Conservation (phyloP, 2,113 vertebrate species). For the Litocranius walleri region DNA sequence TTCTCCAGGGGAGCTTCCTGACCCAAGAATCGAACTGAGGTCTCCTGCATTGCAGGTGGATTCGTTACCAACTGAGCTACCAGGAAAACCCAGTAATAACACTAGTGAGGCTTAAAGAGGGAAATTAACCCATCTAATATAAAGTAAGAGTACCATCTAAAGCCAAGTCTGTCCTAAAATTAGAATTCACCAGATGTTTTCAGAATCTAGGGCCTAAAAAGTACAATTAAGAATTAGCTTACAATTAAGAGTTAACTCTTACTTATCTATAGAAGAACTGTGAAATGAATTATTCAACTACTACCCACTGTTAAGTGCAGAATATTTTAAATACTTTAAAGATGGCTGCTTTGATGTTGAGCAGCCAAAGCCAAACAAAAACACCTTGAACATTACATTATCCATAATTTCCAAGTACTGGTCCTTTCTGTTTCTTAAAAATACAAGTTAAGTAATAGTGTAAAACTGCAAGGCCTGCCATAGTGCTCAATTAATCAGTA, state of each 20-base stretch:
- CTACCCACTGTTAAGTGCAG: neutral
- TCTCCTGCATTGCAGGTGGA: neutral
- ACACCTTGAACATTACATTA: neutral
- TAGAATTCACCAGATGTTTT: neutral
- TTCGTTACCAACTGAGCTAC: neutral
- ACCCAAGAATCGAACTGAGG: neutral
- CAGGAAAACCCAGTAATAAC: neutral
- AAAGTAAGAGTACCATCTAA: slow-evolving; percentile 27
- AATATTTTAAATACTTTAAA: slow-evolving; percentile 36
- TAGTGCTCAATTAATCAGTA: neutral
- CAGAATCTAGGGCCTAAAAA: neutral
- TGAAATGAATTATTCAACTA: neutral
- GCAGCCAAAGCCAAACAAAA: slow-evolving; percentile 33
- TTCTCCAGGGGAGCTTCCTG: neutral
- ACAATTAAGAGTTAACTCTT: neutral
- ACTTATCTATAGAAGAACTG: neutral
- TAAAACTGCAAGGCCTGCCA: neutral
- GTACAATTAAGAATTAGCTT: neutral
- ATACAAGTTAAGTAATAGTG: neutral
- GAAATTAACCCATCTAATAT: neutral
- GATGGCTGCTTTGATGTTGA: neutral
- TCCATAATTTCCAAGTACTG: slow-evolving; percentile 8
- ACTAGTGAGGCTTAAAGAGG: neutral
- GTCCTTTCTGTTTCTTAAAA: slow-evolving; percentile 15
- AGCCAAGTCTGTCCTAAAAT: neutral